Evolutionary conservation across 2,888 invertebrate genomes (phyloP).

Genomic region (Tenthredo livida): DNA sequence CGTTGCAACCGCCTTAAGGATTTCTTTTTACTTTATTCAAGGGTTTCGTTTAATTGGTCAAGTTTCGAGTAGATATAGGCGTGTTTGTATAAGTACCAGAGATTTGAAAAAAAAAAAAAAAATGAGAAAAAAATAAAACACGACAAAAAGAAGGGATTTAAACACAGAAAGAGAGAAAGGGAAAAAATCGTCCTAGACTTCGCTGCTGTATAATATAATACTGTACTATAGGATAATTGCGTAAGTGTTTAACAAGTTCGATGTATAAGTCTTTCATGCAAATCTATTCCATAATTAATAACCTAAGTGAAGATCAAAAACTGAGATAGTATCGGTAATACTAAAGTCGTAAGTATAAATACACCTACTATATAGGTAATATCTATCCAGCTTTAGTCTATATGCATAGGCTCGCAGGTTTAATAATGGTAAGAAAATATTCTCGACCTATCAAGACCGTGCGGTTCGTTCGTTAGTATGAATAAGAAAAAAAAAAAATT

Average conservation of each 20-base stretch:
- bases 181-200: neutral
- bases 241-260: constrained; percentile 2
- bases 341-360: neutral
- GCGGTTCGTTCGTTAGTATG: neutral
- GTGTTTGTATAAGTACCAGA: neutral
- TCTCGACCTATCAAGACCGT: neutral
- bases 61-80: neutral
- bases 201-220: neutral
- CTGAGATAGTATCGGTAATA: neutral
- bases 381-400: neutral
- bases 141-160: neutral
- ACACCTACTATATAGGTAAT: neutral
- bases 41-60: constrained; percentile 8
- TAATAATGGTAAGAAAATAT: neutral
- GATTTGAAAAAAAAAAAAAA: no score
- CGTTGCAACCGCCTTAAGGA: neutral
- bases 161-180: neutral
- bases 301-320: neutral
- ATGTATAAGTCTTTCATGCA: neutral
- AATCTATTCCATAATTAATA: neutral
- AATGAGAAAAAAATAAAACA: neutral
- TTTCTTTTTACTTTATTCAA: constrained; percentile 19
- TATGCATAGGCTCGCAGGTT: neutral
- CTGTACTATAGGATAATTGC: neutral
- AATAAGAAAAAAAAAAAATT: neutral